phyloP scores from a whole-genome alignment of 2,888 invertebrate species.

The Cybosia mesomella region DNA sequence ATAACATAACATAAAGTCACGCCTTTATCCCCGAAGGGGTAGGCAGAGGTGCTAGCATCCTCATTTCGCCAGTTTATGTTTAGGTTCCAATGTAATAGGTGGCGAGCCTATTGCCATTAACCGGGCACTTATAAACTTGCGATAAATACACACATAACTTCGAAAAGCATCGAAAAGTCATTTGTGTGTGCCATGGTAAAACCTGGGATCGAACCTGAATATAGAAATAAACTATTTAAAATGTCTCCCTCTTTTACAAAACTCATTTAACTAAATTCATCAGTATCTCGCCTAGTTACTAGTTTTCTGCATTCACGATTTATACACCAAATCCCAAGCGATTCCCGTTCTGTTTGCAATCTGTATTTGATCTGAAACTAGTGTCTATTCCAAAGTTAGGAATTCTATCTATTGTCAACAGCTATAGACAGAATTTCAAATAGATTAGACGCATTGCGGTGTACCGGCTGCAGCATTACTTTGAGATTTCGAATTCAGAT shows the following conservation, averaged over 20 bases:
- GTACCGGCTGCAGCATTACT: background rate
- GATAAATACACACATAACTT: too few species aligned
- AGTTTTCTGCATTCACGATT: background rate
- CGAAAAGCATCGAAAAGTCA: too few species aligned
- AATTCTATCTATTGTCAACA: constrained; percentile 8
- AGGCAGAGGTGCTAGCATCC: too few species aligned
- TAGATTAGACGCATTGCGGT: constrained; percentile 18
- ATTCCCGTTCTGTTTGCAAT: background rate
- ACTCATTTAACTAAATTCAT: background rate
- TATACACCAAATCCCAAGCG: background rate
- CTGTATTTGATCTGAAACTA: background rate
- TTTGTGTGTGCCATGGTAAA: too few species aligned
- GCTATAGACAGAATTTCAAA: constrained; percentile 8
- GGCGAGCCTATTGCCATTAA: too few species aligned
- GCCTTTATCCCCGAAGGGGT: too few species aligned
- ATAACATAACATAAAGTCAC: too few species aligned
- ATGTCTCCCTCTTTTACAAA: background rate
- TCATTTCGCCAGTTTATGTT: too few species aligned
- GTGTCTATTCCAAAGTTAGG: constrained; percentile 8
- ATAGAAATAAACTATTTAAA: too few species aligned
- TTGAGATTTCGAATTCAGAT: background rate
- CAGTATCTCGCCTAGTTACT: background rate
- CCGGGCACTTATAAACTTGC: too few species aligned
- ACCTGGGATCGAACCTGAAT: too few species aligned
- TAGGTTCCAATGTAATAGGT: too few species aligned